Percentiles rank a stretch among this genome's conserved stretches.
These are phyloP conservation scores for Rhabdomys pumilio DNA, from an alignment of 2,797 vertebrate genomes.

Conservation along the genomic window DNA sequence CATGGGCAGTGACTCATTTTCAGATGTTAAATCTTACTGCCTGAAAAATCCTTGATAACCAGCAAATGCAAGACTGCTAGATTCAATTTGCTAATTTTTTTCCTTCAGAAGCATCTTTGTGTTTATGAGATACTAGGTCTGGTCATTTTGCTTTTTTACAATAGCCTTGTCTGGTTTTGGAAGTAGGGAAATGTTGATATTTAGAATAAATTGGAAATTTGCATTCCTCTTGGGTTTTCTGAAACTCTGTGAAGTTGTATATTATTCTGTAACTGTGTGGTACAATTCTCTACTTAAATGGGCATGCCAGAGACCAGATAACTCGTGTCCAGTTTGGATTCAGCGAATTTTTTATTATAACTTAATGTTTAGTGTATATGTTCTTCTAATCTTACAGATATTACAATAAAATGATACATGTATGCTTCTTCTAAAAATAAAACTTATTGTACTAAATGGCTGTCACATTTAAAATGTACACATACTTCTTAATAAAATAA, in stretches of 20 bases:
- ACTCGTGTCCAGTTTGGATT: neutral
- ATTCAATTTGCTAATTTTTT: neutral
- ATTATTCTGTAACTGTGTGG: constrained; percentile 24
- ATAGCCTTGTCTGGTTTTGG: neutral
- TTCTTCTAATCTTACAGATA: neutral
- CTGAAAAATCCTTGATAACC: neutral
- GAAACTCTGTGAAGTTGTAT: neutral
- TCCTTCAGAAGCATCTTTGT: neutral
- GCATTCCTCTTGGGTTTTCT: neutral
- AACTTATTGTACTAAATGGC: neutral
- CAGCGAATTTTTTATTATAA: constrained; percentile 10
- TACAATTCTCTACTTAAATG: neutral
- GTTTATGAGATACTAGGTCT: neutral
- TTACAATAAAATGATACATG: neutral
- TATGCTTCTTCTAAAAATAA: constrained; percentile 1
- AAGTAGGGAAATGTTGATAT: neutral
- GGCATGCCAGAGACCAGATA: neutral
- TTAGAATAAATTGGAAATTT: neutral
- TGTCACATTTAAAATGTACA: neutral
- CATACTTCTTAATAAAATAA: neutral
- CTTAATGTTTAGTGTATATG: neutral
- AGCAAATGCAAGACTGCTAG: neutral
- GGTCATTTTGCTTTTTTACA: neutral
- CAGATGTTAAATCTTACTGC: constrained; percentile 16
- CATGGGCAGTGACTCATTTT: neutral